These are phyloP conservation scores for Eulemur mongoz DNA, from an alignment of 2,797 vertebrate species.

Conservation along the genomic window DNA sequence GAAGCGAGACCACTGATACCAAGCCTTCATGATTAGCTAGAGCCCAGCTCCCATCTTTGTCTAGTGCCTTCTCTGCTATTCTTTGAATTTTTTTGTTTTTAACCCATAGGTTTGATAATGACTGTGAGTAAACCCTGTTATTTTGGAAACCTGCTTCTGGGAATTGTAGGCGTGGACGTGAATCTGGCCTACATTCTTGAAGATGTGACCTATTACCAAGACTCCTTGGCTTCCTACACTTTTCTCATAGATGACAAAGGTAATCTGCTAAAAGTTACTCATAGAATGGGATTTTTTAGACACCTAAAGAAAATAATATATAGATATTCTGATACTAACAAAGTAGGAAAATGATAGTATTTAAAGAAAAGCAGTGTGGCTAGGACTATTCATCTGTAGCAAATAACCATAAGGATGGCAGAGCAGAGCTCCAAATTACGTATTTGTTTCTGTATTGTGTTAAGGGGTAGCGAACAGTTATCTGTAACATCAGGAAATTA, in stretches of 20 bases:
- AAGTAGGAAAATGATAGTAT: background rate
- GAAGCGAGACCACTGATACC: background rate
- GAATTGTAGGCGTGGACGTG: conserved; percentile 98
- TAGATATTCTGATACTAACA: background rate
- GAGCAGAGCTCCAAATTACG: background rate
- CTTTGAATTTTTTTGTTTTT: conserved; percentile 50
- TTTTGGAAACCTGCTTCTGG: conserved; percentile 97
- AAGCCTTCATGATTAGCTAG: background rate
- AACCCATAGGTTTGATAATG: conserved; percentile 94
- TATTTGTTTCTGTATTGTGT: background rate
- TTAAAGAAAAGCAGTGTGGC: background rate
- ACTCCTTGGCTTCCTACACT: conserved; percentile 97
- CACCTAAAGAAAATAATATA: background rate
- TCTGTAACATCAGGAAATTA: background rate
- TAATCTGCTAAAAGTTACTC: conserved; percentile 76
- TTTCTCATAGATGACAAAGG: conserved; percentile 99
- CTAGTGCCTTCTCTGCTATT: background rate
- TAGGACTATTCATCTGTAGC: background rate
- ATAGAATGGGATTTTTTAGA: background rate
- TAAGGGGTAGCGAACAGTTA: background rate
- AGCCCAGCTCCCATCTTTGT: background rate
- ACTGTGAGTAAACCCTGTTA: conserved; percentile 98
- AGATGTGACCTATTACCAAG: conserved; percentile 99
- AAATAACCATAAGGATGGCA: background rate
- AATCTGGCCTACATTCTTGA: conserved; percentile 98